Conservation (phyloP, 1,140 invertebrate species). For the Nylanderia fulva region DNA sequence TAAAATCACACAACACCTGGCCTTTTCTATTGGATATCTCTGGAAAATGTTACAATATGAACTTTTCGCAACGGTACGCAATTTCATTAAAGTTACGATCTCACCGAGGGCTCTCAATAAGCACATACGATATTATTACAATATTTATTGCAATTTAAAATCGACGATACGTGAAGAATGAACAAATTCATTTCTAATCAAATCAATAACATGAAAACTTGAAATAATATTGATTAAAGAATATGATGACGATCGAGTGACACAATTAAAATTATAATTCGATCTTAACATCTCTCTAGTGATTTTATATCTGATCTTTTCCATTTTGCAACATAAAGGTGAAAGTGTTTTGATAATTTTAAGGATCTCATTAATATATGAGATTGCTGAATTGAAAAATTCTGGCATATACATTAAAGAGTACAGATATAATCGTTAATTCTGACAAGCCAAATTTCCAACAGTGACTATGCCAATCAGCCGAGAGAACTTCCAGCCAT, state of each 20-base stretch:
- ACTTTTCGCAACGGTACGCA: background rate
- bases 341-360: background rate
- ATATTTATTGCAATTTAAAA: slow-evolving; percentile 36
- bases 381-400: background rate
- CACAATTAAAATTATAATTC: background rate
- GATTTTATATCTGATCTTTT: background rate
- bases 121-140: slow-evolving; percentile 5
- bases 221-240: background rate
- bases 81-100: slow-evolving; percentile 52
- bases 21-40: slow-evolving; percentile 21
- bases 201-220: background rate
- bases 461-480: slow-evolving; percentile 62
- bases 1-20: background rate
- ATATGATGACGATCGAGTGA: background rate
- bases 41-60: slow-evolving; percentile 16
- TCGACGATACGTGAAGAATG: slow-evolving; percentile 3
- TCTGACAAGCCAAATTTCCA: slow-evolving; percentile 53
- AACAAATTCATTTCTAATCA: background rate
- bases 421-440: slow-evolving; percentile 19
- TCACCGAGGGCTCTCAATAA: slow-evolving; percentile 13
- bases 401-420: background rate
- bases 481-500: slow-evolving; percentile 44
- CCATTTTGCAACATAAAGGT: background rate
- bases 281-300: background rate
- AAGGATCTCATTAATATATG: background rate